Evolutionary conservation across 2,888 invertebrate genomes (phyloP).

Genomic region (Deilephila porcellus): DNA sequence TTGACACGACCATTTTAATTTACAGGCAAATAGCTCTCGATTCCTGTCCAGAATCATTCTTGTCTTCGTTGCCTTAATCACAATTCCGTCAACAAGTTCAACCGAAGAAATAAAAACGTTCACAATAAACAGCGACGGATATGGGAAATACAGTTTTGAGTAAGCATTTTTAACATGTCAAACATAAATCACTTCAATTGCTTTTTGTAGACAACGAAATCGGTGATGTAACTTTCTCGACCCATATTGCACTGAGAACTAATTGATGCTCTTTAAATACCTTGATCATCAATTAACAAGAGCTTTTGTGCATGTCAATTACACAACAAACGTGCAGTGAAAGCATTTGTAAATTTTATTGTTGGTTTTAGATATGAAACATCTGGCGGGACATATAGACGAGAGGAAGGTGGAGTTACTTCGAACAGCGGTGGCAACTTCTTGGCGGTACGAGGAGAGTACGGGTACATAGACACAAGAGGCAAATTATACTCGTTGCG

Average conservation of each 20-base stretch:
- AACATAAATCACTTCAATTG: neutral
- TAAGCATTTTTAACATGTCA: conserved; percentile 53
- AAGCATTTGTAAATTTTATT: too few species aligned
- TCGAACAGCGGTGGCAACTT: conserved; percentile 46
- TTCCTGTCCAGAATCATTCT: conserved; percentile 49
- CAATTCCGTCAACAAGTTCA: conserved; percentile 51
- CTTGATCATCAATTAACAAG: neutral
- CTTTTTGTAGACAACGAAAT: neutral
- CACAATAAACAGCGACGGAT: conserved; percentile 71
- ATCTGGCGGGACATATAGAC: conserved; percentile 79
- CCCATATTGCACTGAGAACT: neutral
- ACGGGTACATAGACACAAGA: conserved; percentile 81
- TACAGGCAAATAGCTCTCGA: conserved; percentile 64
- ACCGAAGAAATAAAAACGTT: conserved; percentile 64
- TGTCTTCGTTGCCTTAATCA: conserved; percentile 50
- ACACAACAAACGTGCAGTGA: conserved; percentile 12
- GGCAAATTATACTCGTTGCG: conserved; percentile 69
- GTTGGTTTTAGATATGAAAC: conserved; percentile 67
- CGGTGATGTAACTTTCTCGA: neutral
- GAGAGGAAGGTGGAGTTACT: conserved; percentile 75
- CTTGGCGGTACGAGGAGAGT: conserved; percentile 74
- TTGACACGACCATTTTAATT: conserved; percentile 62
- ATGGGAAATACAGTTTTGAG: conserved; percentile 78
- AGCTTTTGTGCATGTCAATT: neutral
- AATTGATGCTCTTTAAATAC: neutral